Conservation (phyloP, 2,888 invertebrate species). For the Notocelia uddmanniana region DNA sequence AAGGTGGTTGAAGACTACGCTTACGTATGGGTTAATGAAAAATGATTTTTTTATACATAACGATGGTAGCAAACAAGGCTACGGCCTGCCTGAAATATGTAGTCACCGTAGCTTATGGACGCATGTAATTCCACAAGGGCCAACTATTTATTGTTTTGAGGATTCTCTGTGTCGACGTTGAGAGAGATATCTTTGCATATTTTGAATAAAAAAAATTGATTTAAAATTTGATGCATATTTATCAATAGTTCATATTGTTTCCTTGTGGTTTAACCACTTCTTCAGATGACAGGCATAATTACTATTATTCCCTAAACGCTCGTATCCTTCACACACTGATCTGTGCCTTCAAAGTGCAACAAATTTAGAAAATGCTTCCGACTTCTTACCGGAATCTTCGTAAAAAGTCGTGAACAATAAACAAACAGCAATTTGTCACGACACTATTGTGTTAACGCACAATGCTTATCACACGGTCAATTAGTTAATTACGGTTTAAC, state of each 20-base stretch:
- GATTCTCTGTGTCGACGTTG: no score
- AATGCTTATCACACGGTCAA: constrained; percentile 24
- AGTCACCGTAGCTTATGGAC: no score
- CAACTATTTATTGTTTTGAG: no score
- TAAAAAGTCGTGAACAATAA: constrained; percentile 30
- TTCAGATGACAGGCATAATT: not conserved
- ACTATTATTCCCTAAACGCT: not conserved
- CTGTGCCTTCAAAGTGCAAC: constrained; percentile 15
- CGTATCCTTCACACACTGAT: constrained; percentile 11
- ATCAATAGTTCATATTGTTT: not conserved
- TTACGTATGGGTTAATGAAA: no score
- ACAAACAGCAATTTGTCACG: constrained; percentile 34
- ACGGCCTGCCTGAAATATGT: no score
- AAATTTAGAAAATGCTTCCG: constrained; percentile 23
- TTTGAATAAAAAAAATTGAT: not conserved
- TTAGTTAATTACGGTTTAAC: constrained; percentile 35
- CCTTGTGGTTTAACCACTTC: not conserved
- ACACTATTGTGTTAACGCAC: constrained; percentile 26
- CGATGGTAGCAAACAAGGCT: no score
- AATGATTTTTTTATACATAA: no score
- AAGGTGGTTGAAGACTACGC: no score
- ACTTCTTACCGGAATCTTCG: constrained; percentile 24
- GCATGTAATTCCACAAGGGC: no score
- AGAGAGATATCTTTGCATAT: no score
- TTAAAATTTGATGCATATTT: not conserved